Evolutionary conservation across 2,113 vertebrate genomes (phyloP).

Genomic region (Stigmatopora argus): DNA sequence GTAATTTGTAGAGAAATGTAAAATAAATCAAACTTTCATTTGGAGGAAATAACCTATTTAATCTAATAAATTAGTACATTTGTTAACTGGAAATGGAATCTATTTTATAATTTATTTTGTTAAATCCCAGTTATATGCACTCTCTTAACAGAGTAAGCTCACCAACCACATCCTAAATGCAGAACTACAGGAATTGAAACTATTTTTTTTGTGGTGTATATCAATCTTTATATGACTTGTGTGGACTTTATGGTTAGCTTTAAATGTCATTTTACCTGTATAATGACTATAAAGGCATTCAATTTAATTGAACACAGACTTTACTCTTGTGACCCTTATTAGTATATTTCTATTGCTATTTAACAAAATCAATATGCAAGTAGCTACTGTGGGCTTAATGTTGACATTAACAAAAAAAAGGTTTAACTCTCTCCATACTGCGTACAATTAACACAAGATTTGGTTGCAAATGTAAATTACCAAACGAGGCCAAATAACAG

Average conservation of each 20-base stretch:
- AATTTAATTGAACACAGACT: too few species aligned
- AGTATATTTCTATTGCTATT: not conserved
- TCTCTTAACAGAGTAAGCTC: not conserved
- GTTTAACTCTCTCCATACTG: not conserved
- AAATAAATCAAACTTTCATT: too few species aligned
- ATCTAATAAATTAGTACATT: not conserved
- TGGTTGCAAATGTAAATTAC: not conserved
- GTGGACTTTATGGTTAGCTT: too few species aligned
- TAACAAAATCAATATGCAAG: not conserved
- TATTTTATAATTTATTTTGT: not conserved
- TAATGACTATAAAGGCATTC: too few species aligned
- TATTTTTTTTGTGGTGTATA: too few species aligned
- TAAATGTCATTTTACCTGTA: too few species aligned
- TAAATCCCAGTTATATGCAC: too few species aligned
- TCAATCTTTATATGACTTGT: too few species aligned
- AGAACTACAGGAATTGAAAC: not conserved
- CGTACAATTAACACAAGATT: too few species aligned
- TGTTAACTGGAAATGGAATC: not conserved
- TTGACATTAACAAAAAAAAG: not conserved
- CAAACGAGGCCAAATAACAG: not conserved
- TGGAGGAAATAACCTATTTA: too few species aligned
- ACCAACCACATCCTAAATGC: constrained; percentile 12
- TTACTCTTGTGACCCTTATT: not conserved
- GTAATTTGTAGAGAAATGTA: too few species aligned
- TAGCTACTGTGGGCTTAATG: not conserved